Conservation (phyloP, 2,888 invertebrate species). For the Eurytoma adleriae region DNA sequence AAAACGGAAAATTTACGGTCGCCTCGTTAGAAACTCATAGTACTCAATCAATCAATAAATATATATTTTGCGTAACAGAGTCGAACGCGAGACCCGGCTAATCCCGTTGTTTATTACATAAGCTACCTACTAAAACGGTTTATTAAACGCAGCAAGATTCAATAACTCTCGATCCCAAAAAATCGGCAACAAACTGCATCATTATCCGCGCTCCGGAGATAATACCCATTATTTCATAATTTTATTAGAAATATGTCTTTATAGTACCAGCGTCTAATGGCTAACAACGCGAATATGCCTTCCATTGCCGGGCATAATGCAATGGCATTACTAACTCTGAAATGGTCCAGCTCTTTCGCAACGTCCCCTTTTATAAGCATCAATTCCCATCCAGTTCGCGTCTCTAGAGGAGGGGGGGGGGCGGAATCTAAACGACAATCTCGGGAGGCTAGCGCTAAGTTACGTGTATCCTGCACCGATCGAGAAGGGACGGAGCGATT, state of each 20-base stretch:
- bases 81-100: too few species aligned
- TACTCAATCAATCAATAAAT: too few species aligned
- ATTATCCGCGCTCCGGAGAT: background rate
- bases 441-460: slow-evolving; percentile 13
- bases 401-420: background rate
- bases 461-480: background rate
- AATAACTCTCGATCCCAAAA: background rate
- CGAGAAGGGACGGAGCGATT: slow-evolving; percentile 19
- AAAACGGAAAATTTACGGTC: too few species aligned
- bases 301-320: slow-evolving; percentile 4
- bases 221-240: background rate
- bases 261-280: slow-evolving; percentile 18
- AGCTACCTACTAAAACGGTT: background rate
- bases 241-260: slow-evolving; percentile 37
- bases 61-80: too few species aligned
- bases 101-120: too few species aligned
- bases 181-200: background rate
- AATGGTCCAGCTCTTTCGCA: slow-evolving; percentile 29
- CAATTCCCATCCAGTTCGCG: background rate
- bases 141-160: background rate
- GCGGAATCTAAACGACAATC: slow-evolving; percentile 27
- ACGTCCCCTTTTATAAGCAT: slow-evolving; percentile 11
- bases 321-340: slow-evolving; percentile 22
- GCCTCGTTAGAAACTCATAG: too few species aligned
- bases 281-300: slow-evolving; percentile 31